Base-by-base conservation (phyloP, 2,797 vertebrate species). In the Poecilia velifera region DNA sequence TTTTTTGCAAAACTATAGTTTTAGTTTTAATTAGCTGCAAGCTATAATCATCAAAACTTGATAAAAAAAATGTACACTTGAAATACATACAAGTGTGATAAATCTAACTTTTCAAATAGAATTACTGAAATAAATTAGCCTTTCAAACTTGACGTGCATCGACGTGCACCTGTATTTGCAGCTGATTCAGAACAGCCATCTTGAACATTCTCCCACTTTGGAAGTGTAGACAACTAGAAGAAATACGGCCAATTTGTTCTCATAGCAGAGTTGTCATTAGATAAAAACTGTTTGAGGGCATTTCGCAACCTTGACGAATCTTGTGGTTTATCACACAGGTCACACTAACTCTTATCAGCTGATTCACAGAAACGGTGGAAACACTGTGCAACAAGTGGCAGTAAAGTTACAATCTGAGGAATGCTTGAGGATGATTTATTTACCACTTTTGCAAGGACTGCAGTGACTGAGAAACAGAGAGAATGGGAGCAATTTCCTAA, bases 321-420 rank as follows among this genome's bases (percentile, higher is more conserved):
- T 66, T 57, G 75, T 71, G 62, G 78, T 16, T 86, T 76, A 90
- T 88, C 85, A 84, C 84, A 85, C 77, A 80, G 73, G 43, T 80
- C 53, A 85, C 74, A 78, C 43, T 76, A 41, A 72, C 6, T 16
- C 59, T 28, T 43, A 68, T 84, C 62, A 87, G 74, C 41, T 4
- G 3, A 70, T 62, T 31, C 64, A 79, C 59, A 74, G 28, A 64
- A 78, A 78, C 39, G 12, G 31, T 76, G 49, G 10, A 83, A 77
- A 22, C 22, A 36, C 66, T 76, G 55, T 79, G 10, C n/a, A 82
- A 57, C 47, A 81, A 55, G 6, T 76, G 46, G 36, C 34, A 31
- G 62, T 70, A 16, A 80, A 74, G 53, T 74, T 77, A 47, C 28
- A 57, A 64, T 78, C 10, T 39, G 45, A 77, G n/a, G 64, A 73